Evolutionary conservation across 2,888 invertebrate genomes (phyloP), one percentile per base, ranked within the genome.

Genomic region (Caenorhabditis sp.): DNA sequence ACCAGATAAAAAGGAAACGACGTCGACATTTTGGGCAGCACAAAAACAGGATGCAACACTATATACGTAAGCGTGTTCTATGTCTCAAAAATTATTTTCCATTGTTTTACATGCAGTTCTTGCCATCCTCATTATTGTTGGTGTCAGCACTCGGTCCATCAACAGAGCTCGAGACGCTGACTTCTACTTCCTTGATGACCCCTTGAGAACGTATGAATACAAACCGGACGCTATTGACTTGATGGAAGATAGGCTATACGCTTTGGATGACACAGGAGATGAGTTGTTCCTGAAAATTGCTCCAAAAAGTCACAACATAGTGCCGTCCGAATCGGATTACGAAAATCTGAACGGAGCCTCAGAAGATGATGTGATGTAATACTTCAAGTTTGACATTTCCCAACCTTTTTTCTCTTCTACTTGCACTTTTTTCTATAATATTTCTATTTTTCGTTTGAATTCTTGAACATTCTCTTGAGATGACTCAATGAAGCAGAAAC

Each of bases 271-370:
- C 15, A 64, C 72, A n/a, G 72, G 72, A 28, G 64, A 72, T 55
- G 72, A 72, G 64, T 44, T 56, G 28, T 72, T 72, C 50, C 58
- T 72, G 15, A 56, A 28, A 22, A 35, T 37, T 15, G 20, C 32
- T 24, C 64, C 64, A 8, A 64, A 64, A 28, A n/a, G 26, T 18
- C 22, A 22, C 18, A 58, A 64, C 32, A 15, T 56, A 61, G 72
- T 55, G n/a, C 72, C 72, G 9, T 72, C 72, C n/a, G 72, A 72
- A 24, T 47, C 47, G 28, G 72, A 72, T 37, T 72, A 64, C 50
- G 64, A 72, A 24, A 50, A 35, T 24, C 37, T 8, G 4, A 24
- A 35, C 60, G 2, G 9, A 11, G 40, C 6, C 37, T 35, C 64
- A 4, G 53, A n/a, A 32, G 32, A 32, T 32, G 32, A 6, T 6